Base-by-base conservation (phyloP, 2,888 invertebrate species). In the Rhorus exstirpatorius region DNA sequence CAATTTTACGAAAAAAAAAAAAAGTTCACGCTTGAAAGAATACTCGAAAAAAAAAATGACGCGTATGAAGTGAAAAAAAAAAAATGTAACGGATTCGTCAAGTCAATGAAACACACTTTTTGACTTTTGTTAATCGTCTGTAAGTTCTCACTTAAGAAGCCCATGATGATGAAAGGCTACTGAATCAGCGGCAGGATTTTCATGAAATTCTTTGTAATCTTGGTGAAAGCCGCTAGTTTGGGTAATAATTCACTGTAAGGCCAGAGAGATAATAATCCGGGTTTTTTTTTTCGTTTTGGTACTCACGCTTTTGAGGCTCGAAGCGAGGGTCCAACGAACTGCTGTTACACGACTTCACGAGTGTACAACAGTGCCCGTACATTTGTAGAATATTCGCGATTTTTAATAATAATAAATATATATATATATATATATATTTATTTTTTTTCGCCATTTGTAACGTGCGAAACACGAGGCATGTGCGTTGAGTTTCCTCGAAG, bases 171-270 rank as follows among this genome's bases (percentile, higher is more conserved):
- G 76, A 80, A 88, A 89, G 92, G 93, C 92, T 89, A 90, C 89
- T 84, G 90, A 91, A 85, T 85, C 84, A 87, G 89, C 89, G 86
- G 90, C 88, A 86, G 91, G 90, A 90, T 90, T 91, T 87, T 77
- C 46, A 24, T 70, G 83, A 87, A 91, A 89, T 87, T 92, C 93
- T 93, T 93, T 92, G 92, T 92, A 93, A 93, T 93, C 93, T 93
- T 93, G 93, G 93, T 90, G 92, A 88, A 84, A 86, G 89, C 86
- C 89, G 72, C 77, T 87, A 92, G 88, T 86, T 63, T 87, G 85
- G 90, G 88, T 87, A 71, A 44, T 46, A 24, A 79, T 89, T 87
- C 91, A 90, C 92, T 93, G 93, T 93, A 93, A 93, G 93, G 93
- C 91, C 92, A 89, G 90, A 93, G 93, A 93, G 89, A 93, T 90